Evolutionary conservation across 53 echinoderm and acorn worm genomes (phyloP), one percentile per base, ranked within the genome.

Genomic region (Glandiceps talaboti): DNA sequence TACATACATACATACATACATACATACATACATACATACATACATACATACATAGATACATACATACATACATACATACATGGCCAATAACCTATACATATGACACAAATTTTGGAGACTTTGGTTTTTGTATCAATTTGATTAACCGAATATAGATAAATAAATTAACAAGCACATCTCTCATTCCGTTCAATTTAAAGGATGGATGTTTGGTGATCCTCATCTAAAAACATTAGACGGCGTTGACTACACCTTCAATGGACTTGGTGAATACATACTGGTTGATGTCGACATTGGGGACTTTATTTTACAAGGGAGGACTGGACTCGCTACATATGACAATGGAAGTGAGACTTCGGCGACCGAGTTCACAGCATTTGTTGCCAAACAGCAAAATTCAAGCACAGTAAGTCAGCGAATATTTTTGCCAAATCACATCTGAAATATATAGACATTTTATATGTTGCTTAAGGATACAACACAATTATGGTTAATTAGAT

Each of bases 191-290:
- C n/a, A n/a, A n/a, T n/a, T n/a, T n/a, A n/a, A 45, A 95, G 95
- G 90, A 80, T 92, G 92, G 92, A 88, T 89, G 85, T 76, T 94
- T 74, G 94, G 92, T 74, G 95, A 95, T 75, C 95, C 95, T 73
- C 95, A 95, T 81, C 87, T 95, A 73, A 86, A 85, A 32, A 95
- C 90, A 14, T 74, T 95, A 14, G 95, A 95, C 80, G 95, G 89
- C n/a, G 85, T 87, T 30, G 73, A 64, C 33, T 94, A 92, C 82
- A 94, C 94, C 31, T 94, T 94, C 82, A 94, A 94, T 64, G 94
- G 94, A 75, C 92, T 94, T 27, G 94, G 94, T 32, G 94, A 94
- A 73, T 94, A 92, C 79, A 83, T 86, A 6, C 80, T 90, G 80
- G 83, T 86, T 64, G 82, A 77, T 30, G 45, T 94, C 26, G 84